These are phyloP conservation scores for Siphlonurus alternatus DNA, from an alignment of 2,888 invertebrate genomes.

Conservation along the genomic window DNA sequence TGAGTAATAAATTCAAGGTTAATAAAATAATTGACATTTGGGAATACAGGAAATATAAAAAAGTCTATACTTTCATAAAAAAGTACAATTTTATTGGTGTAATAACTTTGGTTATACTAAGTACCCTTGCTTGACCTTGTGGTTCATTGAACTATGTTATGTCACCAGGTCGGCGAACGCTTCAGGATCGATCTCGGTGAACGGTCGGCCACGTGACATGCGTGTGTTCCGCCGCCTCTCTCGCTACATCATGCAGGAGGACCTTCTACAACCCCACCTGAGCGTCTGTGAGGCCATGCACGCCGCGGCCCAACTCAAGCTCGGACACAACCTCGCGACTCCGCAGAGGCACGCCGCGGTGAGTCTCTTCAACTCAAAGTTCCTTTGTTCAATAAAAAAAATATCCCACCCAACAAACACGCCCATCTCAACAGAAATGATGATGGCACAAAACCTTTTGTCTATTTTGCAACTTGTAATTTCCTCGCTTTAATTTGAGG, in stretches of 20 bases:
- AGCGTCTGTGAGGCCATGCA: constrained; percentile 78
- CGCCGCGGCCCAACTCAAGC: constrained; percentile 78
- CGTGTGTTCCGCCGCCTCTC: constrained; percentile 72
- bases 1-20: too few species aligned
- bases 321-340: constrained; percentile 43
- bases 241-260: constrained; percentile 92
- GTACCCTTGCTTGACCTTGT: too few species aligned
- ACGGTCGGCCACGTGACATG: constrained; percentile 58
- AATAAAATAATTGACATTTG: too few species aligned
- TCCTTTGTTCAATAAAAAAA: not conserved
- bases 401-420: not conserved
- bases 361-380: constrained; percentile 23
- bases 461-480: not conserved
- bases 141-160: too few species aligned
- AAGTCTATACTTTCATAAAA: too few species aligned
- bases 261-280: constrained; percentile 67
- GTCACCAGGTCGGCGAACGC: constrained; percentile 44
- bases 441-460: not conserved
- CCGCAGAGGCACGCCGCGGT: constrained; percentile 54
- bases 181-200: constrained; percentile 58
- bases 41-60: too few species aligned
- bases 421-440: not conserved
- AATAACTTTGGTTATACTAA: too few species aligned
- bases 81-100: too few species aligned
- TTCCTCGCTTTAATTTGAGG: too few species aligned